A percentile compares a stretch with the other conserved stretches of the same genome.
Conservation (phyloP, 37 sponge, comb jelly and placozoan genomes). For the Crambe crambe region DNA sequence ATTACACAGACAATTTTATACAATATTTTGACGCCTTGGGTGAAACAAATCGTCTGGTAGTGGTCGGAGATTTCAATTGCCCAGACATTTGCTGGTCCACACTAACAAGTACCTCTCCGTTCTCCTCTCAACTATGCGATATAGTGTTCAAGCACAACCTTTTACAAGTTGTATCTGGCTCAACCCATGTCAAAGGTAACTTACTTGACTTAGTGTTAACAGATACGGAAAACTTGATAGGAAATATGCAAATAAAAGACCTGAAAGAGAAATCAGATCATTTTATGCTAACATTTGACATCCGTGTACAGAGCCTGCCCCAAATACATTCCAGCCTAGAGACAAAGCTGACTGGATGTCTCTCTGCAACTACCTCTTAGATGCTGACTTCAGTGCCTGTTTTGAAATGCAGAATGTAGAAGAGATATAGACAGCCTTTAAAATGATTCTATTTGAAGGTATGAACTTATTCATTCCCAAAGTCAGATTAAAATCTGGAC, state of each 20-base stretch:
- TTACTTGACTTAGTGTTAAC: slow-evolving; percentile 5
- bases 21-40: background rate
- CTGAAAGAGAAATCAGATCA: background rate
- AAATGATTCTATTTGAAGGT: background rate
- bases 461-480: background rate
- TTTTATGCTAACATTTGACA: background rate
- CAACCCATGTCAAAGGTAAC: slow-evolving; percentile 1
- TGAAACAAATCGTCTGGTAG: background rate
- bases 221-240: background rate
- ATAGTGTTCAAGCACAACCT: background rate
- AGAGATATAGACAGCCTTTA: background rate
- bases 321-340: background rate
- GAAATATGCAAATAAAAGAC: no score
- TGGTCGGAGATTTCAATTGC: background rate
- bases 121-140: background rate
- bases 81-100: background rate
- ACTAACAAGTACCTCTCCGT: background rate
- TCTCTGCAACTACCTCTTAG: background rate
- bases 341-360: background rate
- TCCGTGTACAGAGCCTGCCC: background rate
- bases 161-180: background rate
- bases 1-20: background rate
- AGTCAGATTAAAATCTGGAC: background rate
- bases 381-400: background rate
- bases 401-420: background rate